phyloP scores from a whole-genome alignment of 2,888 invertebrate species.

The Stenotaenia linearis region DNA sequence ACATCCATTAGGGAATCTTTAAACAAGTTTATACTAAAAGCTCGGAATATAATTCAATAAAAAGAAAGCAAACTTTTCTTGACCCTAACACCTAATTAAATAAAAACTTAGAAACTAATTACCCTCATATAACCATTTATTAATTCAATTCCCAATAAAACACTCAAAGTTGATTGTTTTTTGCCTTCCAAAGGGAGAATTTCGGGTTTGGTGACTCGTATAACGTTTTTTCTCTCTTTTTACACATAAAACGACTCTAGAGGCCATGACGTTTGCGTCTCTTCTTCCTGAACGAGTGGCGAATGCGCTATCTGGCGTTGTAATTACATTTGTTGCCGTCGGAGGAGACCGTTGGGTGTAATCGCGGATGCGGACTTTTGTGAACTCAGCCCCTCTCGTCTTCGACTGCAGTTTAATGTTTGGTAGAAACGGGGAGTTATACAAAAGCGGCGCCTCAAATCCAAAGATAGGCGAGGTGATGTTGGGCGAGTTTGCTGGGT shows the following conservation, averaged over 20 bases:
- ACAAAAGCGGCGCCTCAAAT: neutral
- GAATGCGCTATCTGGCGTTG: conserved; percentile 9
- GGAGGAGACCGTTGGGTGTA: neutral
- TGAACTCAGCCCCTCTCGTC: neutral
- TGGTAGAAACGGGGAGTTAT: neutral
- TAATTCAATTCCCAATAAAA: too few relatives aligned
- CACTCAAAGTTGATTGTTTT: neutral
- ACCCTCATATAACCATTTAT: too few relatives aligned
- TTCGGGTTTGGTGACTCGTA: neutral
- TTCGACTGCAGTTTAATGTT: conserved; percentile 4
- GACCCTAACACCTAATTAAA: too few relatives aligned
- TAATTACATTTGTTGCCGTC: conserved; percentile 5
- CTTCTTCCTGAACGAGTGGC: neutral
- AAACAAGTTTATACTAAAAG: too few relatives aligned
- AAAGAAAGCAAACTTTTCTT: too few relatives aligned
- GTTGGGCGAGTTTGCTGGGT: neutral
- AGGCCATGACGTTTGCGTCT: neutral
- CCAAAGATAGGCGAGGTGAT: neutral
- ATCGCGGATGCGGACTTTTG: conserved; percentile 9
- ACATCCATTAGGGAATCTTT: too few relatives aligned
- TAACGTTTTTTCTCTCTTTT: neutral
- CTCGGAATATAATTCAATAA: too few relatives aligned
- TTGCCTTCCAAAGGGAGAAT: neutral
- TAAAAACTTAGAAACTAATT: too few relatives aligned
- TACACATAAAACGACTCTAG: neutral